Percentiles rank a stretch among this genome's conserved stretches.
phyloP scores from a whole-genome alignment of 2,113 vertebrate species.

The Apodemus speciosus region DNA sequence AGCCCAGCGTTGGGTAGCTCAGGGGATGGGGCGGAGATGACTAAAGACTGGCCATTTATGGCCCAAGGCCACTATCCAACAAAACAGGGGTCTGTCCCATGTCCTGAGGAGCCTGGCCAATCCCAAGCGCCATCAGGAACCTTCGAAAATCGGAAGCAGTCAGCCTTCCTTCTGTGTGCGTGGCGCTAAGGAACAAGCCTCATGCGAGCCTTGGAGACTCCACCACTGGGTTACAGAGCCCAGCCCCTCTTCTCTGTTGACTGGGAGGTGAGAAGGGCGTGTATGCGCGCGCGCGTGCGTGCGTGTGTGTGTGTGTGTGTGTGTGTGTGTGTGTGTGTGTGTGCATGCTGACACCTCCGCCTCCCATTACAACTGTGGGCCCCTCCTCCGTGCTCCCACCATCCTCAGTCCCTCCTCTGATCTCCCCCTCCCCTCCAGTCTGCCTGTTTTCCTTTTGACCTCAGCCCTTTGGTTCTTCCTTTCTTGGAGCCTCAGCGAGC shows the following conservation, averaged over 20 bases:
- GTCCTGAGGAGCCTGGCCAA: neutral
- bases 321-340: no score
- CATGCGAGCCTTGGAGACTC: no score
- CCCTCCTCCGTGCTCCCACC: neutral
- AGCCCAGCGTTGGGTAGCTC: neutral
- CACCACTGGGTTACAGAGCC: neutral
- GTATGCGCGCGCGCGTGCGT: no score
- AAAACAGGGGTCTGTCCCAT: neutral
- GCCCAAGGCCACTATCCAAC: neutral
- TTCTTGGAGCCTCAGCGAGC: neutral
- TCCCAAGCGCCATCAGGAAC: neutral
- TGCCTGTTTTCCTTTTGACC: neutral
- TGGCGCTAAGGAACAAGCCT: neutral
- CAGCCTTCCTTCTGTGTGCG: neutral
- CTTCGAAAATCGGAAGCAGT: neutral
- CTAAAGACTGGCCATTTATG: no score
- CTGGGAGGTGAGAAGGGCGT: rapidly evolving
- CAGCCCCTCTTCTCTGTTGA: neutral
- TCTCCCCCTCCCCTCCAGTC: neutral
- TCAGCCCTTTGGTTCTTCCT: neutral
- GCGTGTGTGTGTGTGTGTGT: no score
- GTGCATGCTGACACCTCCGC: no score
- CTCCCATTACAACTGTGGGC: rapidly evolving
- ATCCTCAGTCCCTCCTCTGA: rapidly evolving
- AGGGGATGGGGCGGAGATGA: neutral